Evolutionary conservation across 2,113 vertebrate genomes (phyloP), one percentile per base, ranked within the genome.

Genomic region (Solenodon paradoxus): DNA sequence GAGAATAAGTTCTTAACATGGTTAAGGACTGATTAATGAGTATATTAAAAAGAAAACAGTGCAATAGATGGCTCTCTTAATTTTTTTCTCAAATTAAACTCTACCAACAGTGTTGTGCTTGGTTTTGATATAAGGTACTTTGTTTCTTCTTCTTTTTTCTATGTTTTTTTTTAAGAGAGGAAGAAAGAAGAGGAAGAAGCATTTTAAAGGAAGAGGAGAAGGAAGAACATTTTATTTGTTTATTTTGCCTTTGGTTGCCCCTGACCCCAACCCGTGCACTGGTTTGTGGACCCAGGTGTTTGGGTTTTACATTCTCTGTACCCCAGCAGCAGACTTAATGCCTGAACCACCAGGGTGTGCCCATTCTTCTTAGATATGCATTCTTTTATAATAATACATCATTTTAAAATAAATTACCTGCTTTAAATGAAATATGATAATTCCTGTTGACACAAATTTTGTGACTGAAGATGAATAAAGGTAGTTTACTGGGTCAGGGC

Each of bases 341-440:
- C n/a, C n/a, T n/a, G n/a, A n/a, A n/a, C n/a, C n/a, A n/a, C n/a
- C n/a, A n/a, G n/a, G n/a, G n/a, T n/a, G n/a, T n/a, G n/a, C n/a
- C n/a, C n/a, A n/a, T n/a, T n/a, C n/a, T n/a, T n/a, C n/a, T n/a
- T n/a, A n/a, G n/a, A n/a, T n/a, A n/a, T 61, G 17, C 19, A 68
- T 1, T 51, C 15, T 35, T 69, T 5, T 35, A 90, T 78, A 91
- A 79, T 13, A 81, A 77, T 47, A 45, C 6, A 88, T 82, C n/a
- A 89, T 63, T 79, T 92, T 84, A 32, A 16, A 80, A 86, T 49
- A 19, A 94, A 82, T 3, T 75, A 9, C 17, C 19, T 71, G 7
- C 87, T 64, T 51, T 35, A 94, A 72, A 74, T 77, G 3, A 96
- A 81, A 88, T 89, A 30, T 35, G 42, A 80, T 75, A 92, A 4